These are phyloP conservation scores for Trematocara unimaculatum DNA, from an alignment of 2,113 vertebrate species.

Conservation along the genomic window DNA sequence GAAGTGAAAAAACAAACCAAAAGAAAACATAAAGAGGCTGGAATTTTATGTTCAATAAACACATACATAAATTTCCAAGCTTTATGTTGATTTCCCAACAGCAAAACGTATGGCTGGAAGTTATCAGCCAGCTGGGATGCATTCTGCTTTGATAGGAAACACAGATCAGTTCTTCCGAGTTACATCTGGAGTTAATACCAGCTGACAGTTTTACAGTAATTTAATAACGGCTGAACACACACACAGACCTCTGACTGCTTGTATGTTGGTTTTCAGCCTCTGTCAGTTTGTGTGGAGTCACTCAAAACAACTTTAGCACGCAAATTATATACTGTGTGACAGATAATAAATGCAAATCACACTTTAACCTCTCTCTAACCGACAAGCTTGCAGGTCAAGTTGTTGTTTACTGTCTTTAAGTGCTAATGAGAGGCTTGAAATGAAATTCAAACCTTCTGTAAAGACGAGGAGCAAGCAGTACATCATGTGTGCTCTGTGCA, in stretches of 20 bases:
- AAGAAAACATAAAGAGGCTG: background rate
- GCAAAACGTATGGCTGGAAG: background rate
- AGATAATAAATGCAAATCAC: background rate
- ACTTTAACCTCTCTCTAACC: background rate
- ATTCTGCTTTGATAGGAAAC: background rate
- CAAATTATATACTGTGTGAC: background rate
- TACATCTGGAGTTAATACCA: background rate
- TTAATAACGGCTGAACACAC: background rate
- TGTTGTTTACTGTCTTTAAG: background rate
- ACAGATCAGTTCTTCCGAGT: background rate
- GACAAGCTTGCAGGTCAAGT: background rate
- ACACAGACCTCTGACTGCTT: background rate
- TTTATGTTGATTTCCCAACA: background rate
- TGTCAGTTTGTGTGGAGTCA: background rate
- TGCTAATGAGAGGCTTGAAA: background rate
- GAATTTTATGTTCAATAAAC: background rate
- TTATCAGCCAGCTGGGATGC: background rate
- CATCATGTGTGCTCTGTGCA: rapidly evolving
- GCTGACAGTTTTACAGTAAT: background rate
- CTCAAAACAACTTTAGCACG: background rate
- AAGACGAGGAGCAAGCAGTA: background rate
- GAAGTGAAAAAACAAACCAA: background rate
- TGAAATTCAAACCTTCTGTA: background rate
- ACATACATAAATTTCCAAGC: background rate
- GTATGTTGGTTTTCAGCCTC: background rate